These are phyloP conservation scores for Oncorhynchus tshawytscha DNA, from an alignment of 2,113 vertebrate genomes.

Conservation along the genomic window DNA sequence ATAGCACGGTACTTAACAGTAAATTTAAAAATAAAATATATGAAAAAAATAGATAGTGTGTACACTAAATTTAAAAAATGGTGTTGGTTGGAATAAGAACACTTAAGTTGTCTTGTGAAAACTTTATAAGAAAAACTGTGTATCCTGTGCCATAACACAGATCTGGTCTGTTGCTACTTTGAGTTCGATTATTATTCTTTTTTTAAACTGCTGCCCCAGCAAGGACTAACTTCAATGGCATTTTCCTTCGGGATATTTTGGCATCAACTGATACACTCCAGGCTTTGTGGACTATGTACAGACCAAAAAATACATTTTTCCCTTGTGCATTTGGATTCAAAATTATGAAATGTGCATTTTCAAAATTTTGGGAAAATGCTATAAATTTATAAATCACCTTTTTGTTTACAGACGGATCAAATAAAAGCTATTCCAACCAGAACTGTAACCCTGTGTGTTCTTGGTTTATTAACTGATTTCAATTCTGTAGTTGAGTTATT, in stretches of 20 bases:
- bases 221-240: constrained; percentile 78
- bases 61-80: constrained; percentile 83
- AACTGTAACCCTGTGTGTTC: constrained; percentile 38
- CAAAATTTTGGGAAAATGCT: constrained; percentile 85
- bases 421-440: constrained; percentile 97
- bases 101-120: constrained; percentile 95
- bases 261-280: constrained; percentile 66
- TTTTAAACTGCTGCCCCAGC: constrained; percentile 68
- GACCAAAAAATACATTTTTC: constrained; percentile 84
- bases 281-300: constrained; percentile 97
- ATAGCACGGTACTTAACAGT: constrained; percentile 81
- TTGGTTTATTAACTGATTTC: constrained; percentile 20
- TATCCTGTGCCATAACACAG: constrained; percentile 91
- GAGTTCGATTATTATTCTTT: constrained; percentile 79
- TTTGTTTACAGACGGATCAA: constrained; percentile 95
- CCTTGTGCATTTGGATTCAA: constrained; percentile 83
- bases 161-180: constrained; percentile 87
- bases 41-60: constrained; percentile 58
- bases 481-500: no score
- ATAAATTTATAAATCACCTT: constrained; percentile 87
- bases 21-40: constrained; percentile 52
- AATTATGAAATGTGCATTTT: constrained; percentile 91
- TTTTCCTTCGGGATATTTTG: constrained; percentile 66
- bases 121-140: constrained; percentile 80
- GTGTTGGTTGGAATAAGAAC: constrained; percentile 82